Evolutionary conservation across 2,797 vertebrate genomes (phyloP), one percentile per base, ranked within the genome.

Genomic region (Coendou prehensilis): DNA sequence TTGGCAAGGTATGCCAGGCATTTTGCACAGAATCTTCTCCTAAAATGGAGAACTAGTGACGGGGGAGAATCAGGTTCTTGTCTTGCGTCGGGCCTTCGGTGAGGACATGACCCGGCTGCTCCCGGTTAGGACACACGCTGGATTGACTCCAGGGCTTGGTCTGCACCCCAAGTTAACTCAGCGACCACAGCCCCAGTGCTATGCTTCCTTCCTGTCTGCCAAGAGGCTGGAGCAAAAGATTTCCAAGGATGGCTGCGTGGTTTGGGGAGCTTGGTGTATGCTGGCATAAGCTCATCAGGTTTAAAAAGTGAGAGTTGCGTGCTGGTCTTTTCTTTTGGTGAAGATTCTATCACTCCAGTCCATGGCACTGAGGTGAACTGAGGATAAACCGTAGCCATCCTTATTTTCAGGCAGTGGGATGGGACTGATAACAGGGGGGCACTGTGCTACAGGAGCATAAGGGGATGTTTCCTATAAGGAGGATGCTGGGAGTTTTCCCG

Each of bases 21-120:
- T 87, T 78, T 95, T 79, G 88, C 71, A 63, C n/a, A 91, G 93
- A 91, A 83, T 54, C 57, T 89, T 93, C 75, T 91, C 82, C 91
- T 83, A 84, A 96, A 75, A 95, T 85, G 71, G 64, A 92, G 82
- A 95, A 83, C 47, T 47, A 64, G 26, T 20, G 2, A 9, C 7
- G 8, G 37, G 33, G 10, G 37, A 52, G 50, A 79, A 14, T 14
- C 64, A 17, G 20, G 15, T n/a, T 75, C 76, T 73, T 73, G 41
- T 91, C 63, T 86, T 20, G 6, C 13, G 0, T 2, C 4, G 18
- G 30, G n/a, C 45, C 81, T 71, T 47, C 1, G 1, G 23, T 6
- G 56, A 93, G 56, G 85, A 76, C 13, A 2, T 45, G 47, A 76
- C 75, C 85, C 56, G 61, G 3, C 45, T 45, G 7, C 41, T 80